phyloP scores from a whole-genome alignment of 2,888 invertebrate genomes.

The Tetragonula carbonaria region DNA sequence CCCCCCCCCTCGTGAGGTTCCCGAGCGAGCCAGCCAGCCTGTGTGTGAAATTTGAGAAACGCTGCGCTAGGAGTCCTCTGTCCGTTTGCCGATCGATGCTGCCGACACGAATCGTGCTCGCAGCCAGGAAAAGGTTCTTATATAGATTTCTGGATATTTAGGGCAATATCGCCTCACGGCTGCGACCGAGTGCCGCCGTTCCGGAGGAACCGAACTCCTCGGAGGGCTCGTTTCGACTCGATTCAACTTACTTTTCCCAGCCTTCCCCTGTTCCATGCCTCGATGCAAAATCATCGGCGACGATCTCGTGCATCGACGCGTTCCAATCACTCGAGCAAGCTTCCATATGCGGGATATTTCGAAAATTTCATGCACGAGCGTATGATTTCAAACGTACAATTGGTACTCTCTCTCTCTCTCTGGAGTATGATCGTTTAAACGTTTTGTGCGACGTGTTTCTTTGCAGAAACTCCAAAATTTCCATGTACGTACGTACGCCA shows the following conservation, averaged over 20 bases:
- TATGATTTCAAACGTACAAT: too few relatives aligned
- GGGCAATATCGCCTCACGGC: slow-evolving; percentile 32
- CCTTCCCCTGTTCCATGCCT: not conserved
- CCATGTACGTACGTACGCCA: too few relatives aligned
- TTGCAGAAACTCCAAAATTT: too few relatives aligned
- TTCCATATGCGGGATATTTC: not conserved
- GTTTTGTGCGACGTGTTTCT: too few relatives aligned
- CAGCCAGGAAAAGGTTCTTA: slow-evolving; percentile 14
- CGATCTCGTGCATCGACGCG: not conserved
- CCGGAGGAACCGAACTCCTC: not conserved
- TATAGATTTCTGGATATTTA: slow-evolving; percentile 53
- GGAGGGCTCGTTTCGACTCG: not conserved
- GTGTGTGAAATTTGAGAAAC: slow-evolving; percentile 12
- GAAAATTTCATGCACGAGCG: not conserved
- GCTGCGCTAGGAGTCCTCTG: not conserved
- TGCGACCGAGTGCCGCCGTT: not conserved
- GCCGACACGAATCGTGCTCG: not conserved
- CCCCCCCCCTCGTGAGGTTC: not conserved
- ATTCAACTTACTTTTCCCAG: not conserved
- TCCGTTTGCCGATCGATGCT: slow-evolving; percentile 27
- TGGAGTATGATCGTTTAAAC: too few relatives aligned
- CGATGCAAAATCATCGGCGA: slow-evolving; percentile 4
- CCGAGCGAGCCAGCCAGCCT: too few relatives aligned
- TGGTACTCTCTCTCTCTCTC: too few relatives aligned
- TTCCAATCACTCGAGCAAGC: not conserved